Base-by-base conservation (phyloP, 2,888 invertebrate genomes). In the Cryptus armator region DNA sequence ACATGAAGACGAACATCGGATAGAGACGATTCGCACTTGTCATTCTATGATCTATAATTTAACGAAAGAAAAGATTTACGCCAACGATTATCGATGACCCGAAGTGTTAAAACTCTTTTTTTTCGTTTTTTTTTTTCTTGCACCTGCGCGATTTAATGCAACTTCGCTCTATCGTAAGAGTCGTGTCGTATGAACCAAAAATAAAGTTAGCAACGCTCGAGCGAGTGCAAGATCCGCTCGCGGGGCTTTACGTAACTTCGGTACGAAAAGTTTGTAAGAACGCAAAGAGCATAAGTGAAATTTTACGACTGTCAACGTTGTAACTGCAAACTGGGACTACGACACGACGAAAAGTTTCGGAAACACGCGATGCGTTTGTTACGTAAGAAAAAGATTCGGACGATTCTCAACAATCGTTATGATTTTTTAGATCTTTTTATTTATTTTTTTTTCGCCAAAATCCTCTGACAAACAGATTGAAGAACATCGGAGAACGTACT, bases 361-460 rank as follows among this genome's bases (percentile, higher is more conserved):
- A 24, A 56, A 56, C 56, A 56, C 56, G 56, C 56, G 56, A 56
- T 16, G 24, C 56, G 3, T 12, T 16, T 10, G 16, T 70, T 70
- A 70, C 32, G 51, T 70, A 70, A 70, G 53, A 53, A 53, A 44
- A 64, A 81, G 62, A 56, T 12, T 66, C 43, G 77, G 46, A 64
- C 37, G 71, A 77, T 66, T 77, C 46, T 29, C 14, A 66, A 32
- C 82, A 77, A 82, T 76, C 77, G 71, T 82, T 46, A 43, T 76
- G 6, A 66, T 66, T 48, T 32, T 16, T 16, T 37, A 7, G 43
- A 7, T 24, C 53, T 56, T 46, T 74, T 53, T 9, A 3, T 56
- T 24, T 56, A 12, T 56, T 56, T 53, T 19, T 56, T 56, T 24
- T 19, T 56, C 56, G 19, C 2, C 1, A 19, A 53, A 56, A 24